Base-by-base conservation (phyloP, 2,888 invertebrate species). In the Pterostichus niger region DNA sequence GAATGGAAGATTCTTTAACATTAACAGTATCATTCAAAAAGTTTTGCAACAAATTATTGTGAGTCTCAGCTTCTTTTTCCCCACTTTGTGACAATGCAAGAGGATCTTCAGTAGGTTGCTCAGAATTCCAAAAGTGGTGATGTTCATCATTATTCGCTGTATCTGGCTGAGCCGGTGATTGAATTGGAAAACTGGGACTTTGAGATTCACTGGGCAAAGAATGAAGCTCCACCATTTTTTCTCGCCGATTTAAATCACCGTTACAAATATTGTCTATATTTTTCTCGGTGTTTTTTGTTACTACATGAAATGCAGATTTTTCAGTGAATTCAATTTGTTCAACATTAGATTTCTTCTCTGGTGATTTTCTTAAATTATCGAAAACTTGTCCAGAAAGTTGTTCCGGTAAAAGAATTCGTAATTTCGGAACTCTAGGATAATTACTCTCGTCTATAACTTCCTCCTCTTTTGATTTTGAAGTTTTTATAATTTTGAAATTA, bases 1-100 rank as follows among this genome's bases (percentile, higher is more conserved):
- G 88, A 83, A 90, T 89, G 11, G 89, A 89, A 64, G 89, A 85
- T 85, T 90, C 90, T 84, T 90, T 90, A 7, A 54, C 83, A 15
- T 85, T 85, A 9, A 84, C 84, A 44, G 86, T 86, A 24, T 84
- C 85, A 17, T 78, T 83, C 11, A 86, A 85, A 77, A 87, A 88
- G 84, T 86, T 87, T 6, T 89, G 88, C 10, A 88, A 88, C 80
- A 89, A 88, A 49, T 83, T 86, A 5, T 87, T 85, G 64, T 85
- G 86, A 7, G 85, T 76, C 10, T 82, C 76, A 9, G 84, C 82
- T 35, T 83, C 83, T n/a, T 83, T 84, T 83, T 56, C 82, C 15
- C 77, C 82, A n/a, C 82, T 61, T 49, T 83, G 77, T n/a, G 75
- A 40, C 9, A 82, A 40, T 35, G 46, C 77, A 17, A 77, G 11